A percentile compares a stretch with the other conserved stretches of the same genome.
Conservation (phyloP, 2,888 invertebrate genomes). For the Globia sparganii region DNA sequence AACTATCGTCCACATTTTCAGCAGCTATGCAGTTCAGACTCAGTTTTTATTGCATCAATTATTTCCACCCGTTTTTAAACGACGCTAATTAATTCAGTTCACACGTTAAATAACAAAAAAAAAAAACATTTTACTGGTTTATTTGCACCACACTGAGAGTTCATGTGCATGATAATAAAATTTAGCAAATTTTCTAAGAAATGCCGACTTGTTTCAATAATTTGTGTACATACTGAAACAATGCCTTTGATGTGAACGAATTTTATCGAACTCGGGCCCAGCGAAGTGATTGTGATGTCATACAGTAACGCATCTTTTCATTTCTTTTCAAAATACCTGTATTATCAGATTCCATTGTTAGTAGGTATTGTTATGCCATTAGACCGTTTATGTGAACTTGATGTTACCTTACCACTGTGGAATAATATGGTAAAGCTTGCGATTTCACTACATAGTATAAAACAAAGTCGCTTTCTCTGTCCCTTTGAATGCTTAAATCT, state of each 20-base stretch:
- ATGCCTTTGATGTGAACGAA: constrained; percentile 40
- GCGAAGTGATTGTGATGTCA: constrained; percentile 22
- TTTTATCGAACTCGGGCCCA: constrained; percentile 24
- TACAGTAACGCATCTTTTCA: constrained; percentile 23
- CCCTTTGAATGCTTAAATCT: no score
- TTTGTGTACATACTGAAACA: constrained; percentile 50
- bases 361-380: neutral
- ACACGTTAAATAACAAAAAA: constrained; percentile 67
- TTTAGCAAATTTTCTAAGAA: constrained; percentile 48
- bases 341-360: constrained; percentile 19
- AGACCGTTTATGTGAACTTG: neutral
- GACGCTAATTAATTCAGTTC: constrained; percentile 74
- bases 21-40: constrained; percentile 55
- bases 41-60: constrained; percentile 71
- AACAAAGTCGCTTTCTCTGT: no score
- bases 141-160: constrained; percentile 30
- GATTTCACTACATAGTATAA: no score
- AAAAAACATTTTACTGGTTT: constrained; percentile 52
- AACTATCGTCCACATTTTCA: constrained; percentile 33
- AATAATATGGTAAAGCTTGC: neutral
- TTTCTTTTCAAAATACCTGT: constrained; percentile 21
- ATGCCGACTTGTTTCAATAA: constrained; percentile 29
- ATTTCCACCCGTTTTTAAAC: constrained; percentile 69
- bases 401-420: neutral
- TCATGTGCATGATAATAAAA: constrained; percentile 26